These are phyloP conservation scores for Corythaixoides concolor DNA, from an alignment of 2,113 vertebrate species.

Conservation along the genomic window DNA sequence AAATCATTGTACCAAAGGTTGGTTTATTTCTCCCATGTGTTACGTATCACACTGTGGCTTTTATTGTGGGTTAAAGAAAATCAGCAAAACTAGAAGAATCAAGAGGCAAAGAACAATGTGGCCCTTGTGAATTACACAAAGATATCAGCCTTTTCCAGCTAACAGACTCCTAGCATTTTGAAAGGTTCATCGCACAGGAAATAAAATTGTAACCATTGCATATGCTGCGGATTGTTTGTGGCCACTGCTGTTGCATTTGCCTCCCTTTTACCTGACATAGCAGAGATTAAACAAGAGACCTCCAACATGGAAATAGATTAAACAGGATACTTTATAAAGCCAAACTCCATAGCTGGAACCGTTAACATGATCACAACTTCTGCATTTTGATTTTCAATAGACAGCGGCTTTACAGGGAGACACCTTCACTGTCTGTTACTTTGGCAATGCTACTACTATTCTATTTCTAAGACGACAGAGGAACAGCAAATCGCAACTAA, in stretches of 20 bases:
- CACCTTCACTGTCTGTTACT: background rate
- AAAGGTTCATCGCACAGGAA: conserved; percentile 21
- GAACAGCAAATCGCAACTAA: background rate
- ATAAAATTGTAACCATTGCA: background rate
- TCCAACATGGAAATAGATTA: conserved; percentile 35
- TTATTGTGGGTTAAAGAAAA: background rate
- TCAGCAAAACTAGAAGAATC: background rate
- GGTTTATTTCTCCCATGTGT: background rate
- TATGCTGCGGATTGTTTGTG: background rate
- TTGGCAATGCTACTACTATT: background rate
- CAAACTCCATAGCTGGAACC: background rate
- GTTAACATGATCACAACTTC: background rate
- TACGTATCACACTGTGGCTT: background rate
- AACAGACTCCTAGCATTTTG: background rate
- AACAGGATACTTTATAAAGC: conserved; percentile 15
- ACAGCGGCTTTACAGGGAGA: background rate
- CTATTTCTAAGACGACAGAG: background rate
- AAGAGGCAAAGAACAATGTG: background rate
- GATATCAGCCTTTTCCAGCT: background rate
- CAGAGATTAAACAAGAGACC: conserved; percentile 22
- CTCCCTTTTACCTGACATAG: background rate
- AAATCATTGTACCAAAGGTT: background rate
- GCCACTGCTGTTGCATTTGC: background rate
- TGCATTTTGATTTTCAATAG: background rate
- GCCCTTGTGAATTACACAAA: background rate